These are phyloP conservation scores for Neoscelio sp. DNA, from an alignment of 2,888 invertebrate genomes.

Conservation along the genomic window DNA sequence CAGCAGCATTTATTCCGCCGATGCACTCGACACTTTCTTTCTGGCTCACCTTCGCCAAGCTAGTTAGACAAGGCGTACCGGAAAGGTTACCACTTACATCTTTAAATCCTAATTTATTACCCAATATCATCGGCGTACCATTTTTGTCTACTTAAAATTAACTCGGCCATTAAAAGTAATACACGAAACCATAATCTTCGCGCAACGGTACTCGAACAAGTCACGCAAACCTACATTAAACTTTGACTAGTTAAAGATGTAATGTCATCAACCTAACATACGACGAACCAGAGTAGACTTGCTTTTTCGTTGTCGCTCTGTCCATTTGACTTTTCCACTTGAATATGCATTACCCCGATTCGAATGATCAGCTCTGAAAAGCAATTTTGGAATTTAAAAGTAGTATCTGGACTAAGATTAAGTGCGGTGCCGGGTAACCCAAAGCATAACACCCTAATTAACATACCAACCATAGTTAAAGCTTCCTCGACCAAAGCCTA, in stretches of 20 bases:
- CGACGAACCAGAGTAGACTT: too few relatives aligned
- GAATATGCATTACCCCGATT: slow-evolving; percentile 5
- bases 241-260: too few relatives aligned
- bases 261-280: too few relatives aligned
- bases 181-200: slow-evolving; percentile 9
- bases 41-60: slow-evolving; percentile 61
- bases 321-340: too few relatives aligned
- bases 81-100: slow-evolving; percentile 50
- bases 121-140: neutral
- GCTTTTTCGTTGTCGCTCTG: too few relatives aligned
- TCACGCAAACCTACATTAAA: slow-evolving; percentile 19
- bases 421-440: neutral
- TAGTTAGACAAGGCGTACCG: slow-evolving; percentile 30
- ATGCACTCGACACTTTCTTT: slow-evolving; percentile 56
- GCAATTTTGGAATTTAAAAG: slow-evolving; percentile 6
- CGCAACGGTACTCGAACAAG: slow-evolving; percentile 40
- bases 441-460: slow-evolving; percentile 29
- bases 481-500: slow-evolving; percentile 64
- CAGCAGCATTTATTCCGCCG: slow-evolving; percentile 3
- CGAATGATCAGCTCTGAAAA: slow-evolving; percentile 8
- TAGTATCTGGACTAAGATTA: neutral
- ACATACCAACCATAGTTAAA: slow-evolving; percentile 53
- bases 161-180: slow-evolving; percentile 1
- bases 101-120: neutral
- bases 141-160: slow-evolving; percentile 23